phyloP scores from a whole-genome alignment of 2,888 invertebrate genomes.

The Chrysina gloriosa region DNA sequence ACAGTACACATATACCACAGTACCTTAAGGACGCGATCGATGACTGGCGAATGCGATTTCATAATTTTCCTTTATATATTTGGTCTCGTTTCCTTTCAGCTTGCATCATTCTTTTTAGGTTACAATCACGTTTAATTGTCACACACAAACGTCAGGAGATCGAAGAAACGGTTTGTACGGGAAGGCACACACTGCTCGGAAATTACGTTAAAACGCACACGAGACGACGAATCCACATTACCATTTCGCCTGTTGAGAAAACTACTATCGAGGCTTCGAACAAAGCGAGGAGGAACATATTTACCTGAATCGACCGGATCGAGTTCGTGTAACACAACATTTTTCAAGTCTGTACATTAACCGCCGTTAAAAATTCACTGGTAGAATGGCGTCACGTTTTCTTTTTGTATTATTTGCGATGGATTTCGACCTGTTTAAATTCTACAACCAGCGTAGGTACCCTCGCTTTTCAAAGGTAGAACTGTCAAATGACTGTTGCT shows the following conservation, averaged over 20 bases:
- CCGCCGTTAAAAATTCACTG: constrained; percentile 52
- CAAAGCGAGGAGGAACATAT: constrained; percentile 47
- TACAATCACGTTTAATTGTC: constrained; percentile 8
- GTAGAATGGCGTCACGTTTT: constrained; percentile 47
- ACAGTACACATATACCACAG: neutral
- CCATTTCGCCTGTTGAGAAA: constrained; percentile 41
- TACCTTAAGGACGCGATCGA: constrained; percentile 41
- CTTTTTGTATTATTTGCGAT: constrained; percentile 46
- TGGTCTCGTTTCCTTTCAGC: neutral
- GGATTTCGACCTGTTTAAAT: constrained; percentile 46
- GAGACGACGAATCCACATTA: constrained; percentile 38
- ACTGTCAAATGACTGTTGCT: constrained; percentile 39
- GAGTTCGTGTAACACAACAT: constrained; percentile 53
- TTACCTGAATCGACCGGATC: constrained; percentile 56
- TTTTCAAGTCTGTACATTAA: constrained; percentile 52
- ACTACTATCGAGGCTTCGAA: constrained; percentile 44
- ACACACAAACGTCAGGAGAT: constrained; percentile 18
- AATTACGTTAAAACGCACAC: constrained; percentile 27
- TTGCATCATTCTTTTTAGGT: constrained; percentile 12
- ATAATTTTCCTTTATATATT: constrained; percentile 3
- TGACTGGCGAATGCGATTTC: constrained; percentile 3
- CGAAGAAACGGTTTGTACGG: constrained; percentile 12
- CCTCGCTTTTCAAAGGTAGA: constrained; percentile 35
- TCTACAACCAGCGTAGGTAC: constrained; percentile 30
- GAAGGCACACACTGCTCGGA: constrained; percentile 25